Conservation (phyloP, 1,140 invertebrate species). For the Chelonus insularis region DNA sequence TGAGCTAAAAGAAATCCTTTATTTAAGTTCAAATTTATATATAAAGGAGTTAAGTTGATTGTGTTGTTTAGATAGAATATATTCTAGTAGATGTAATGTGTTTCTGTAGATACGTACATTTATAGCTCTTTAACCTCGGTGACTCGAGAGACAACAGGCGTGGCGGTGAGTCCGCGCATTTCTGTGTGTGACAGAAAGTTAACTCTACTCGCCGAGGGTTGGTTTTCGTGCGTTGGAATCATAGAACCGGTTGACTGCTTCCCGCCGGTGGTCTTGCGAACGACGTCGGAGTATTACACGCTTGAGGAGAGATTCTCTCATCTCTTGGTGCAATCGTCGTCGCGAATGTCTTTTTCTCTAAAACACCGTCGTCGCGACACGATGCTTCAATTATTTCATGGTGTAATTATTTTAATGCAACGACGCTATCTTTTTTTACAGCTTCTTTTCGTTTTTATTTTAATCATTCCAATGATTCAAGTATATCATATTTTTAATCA, state of each 20-base stretch:
- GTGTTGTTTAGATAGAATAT: too few relatives aligned
- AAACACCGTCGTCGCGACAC: not conserved
- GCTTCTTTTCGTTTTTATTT: not conserved
- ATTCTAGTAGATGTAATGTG: not conserved
- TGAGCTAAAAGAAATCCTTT: too few relatives aligned
- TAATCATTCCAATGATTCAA: too few relatives aligned
- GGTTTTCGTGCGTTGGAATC: constrained; percentile 43
- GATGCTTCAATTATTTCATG: not conserved
- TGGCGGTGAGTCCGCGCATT: constrained; percentile 26
- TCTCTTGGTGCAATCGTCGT: not conserved
- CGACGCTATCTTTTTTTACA: not conserved
- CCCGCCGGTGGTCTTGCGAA: constrained; percentile 34
- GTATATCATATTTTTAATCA: too few relatives aligned
- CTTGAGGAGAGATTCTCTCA: constrained; percentile 18
- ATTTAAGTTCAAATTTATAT: too few relatives aligned
- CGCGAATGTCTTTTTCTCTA: not conserved
- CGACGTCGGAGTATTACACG: constrained; percentile 30
- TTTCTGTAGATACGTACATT: not conserved
- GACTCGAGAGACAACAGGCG: not conserved
- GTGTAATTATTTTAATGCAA: constrained; percentile 18
- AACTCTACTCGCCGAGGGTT: constrained; percentile 30
- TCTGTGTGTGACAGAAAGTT: constrained; percentile 47
- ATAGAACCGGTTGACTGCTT: constrained; percentile 41
- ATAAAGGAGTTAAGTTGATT: too few relatives aligned
- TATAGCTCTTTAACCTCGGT: not conserved